These are phyloP conservation scores for Henicopernis longicauda DNA, from an alignment of 2,113 vertebrate genomes.

Conservation along the genomic window DNA sequence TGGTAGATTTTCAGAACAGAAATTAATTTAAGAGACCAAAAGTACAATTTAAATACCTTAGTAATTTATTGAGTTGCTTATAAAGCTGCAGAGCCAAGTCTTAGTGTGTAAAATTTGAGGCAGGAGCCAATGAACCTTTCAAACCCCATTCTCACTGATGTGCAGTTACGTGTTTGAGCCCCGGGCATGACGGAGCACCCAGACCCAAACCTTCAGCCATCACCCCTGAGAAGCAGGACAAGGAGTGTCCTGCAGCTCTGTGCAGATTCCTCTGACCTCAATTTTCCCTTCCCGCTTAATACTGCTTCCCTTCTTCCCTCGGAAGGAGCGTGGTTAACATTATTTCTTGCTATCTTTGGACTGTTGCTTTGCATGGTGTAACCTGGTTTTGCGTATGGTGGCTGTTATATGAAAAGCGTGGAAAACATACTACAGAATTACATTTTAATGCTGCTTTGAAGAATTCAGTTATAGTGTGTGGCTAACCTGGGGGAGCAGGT, in stretches of 20 bases:
- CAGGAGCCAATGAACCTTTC: neutral
- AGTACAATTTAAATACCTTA: neutral
- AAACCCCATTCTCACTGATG: rapidly evolving
- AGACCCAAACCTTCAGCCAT: neutral
- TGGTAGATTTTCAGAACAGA: neutral
- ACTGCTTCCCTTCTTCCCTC: neutral
- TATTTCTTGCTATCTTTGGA: neutral
- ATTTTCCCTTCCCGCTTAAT: neutral
- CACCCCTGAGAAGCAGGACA: neutral
- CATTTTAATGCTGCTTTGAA: neutral
- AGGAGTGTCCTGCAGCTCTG: neutral
- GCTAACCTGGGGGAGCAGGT: neutral
- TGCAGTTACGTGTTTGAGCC: neutral
- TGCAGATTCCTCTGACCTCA: rapidly evolving
- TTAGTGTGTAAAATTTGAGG: neutral
- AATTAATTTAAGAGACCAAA: neutral
- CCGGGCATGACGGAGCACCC: neutral
- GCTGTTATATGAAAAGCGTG: neutral
- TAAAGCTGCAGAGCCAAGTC: neutral
- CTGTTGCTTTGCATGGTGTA: rapidly evolving
- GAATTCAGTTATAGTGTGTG: neutral
- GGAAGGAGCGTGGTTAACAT: rapidly evolving
- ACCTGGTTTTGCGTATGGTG: neutral
- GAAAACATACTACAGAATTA: neutral
- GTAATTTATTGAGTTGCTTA: neutral